A percentile compares a stretch with the other conserved stretches of the same genome.
These are phyloP conservation scores for Conger conger DNA, from an alignment of 2,113 vertebrate genomes.

Conservation along the genomic window DNA sequence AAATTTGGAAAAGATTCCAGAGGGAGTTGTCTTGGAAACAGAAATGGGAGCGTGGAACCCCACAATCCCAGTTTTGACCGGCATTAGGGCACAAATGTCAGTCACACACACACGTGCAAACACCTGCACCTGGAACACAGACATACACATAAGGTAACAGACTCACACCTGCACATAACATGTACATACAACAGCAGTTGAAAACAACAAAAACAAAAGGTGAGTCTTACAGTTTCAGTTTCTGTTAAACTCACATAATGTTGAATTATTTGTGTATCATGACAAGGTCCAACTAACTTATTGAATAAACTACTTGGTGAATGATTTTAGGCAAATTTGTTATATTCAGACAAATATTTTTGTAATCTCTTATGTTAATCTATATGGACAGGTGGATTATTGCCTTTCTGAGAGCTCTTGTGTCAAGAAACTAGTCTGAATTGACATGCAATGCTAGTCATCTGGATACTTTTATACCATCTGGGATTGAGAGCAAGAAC, in stretches of 20 bases:
- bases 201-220: not conserved
- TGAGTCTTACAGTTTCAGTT: too few relatives aligned
- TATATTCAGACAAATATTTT: not conserved
- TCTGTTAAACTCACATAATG: too few relatives aligned
- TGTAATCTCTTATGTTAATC: not conserved
- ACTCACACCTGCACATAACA: constrained; percentile 38
- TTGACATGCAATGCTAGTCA: not conserved
- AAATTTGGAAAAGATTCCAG: constrained; percentile 56
- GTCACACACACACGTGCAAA: constrained; percentile 46
- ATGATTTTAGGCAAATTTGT: not conserved
- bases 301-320: not conserved
- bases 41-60: constrained; percentile 61
- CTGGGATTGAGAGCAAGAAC: not conserved
- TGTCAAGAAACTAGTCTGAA: not conserved
- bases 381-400: not conserved
- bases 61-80: constrained; percentile 64
- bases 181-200: constrained; percentile 23
- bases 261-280: not conserved
- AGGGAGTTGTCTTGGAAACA: constrained; percentile 60
- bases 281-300: not conserved
- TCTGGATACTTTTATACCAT: too few relatives aligned
- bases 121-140: constrained; percentile 40
- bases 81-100: constrained; percentile 56
- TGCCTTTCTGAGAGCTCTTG: not conserved
- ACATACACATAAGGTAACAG: constrained; percentile 18